Base-by-base conservation (phyloP, 2,797 vertebrate genomes). In the Pangasius djambal region DNA sequence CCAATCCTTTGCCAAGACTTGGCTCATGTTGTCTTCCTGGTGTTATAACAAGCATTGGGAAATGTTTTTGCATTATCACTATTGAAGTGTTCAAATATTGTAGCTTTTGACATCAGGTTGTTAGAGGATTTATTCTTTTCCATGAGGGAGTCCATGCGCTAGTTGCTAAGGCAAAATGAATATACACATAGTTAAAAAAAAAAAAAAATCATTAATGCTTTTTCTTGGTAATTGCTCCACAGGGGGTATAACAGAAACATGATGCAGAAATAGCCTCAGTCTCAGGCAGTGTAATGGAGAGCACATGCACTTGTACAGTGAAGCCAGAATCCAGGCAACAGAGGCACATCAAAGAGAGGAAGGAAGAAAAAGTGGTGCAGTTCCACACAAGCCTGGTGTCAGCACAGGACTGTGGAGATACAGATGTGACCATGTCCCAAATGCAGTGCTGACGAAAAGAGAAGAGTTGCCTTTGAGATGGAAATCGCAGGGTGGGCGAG, bases 381-480 rank as follows among this genome's bases (percentile, higher is more conserved):
- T 34, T 90, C 34, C 84, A 75, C 72, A 84, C 87, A 82, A 82
- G 44, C 16, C 15, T 25, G 8, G 52, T 85, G 85, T 89, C 86
- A 83, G 70, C 81, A 70, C 87, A 59, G 83, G 86, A 37, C 85
- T 79, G 65, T 48, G 85, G 90, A 57, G 87, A 74, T 86, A 87
- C 86, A 85, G 85, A 92, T 88, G 87, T 92, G 91, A 90, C 85
- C 78, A 69, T 88, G 88, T 92, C 90, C 88, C 91, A 87, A 90
- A 91, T 87, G 88, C 81, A 87, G 59, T 22, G 34, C 48, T 34
- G 79, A 88, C 84, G 89, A 90, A 91, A 81, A 72, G 70, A 79
- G 48, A 89, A 89, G 83, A 90, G 83, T 55, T 67, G 81, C 88
- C 90, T 93, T 92, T 93, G 89, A 93, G 92, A 92, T 93, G 93